Evolutionary conservation across 2,888 invertebrate species (phyloP), one percentile per base, ranked within the genome.

Genomic region (Drosophila limbata): DNA sequence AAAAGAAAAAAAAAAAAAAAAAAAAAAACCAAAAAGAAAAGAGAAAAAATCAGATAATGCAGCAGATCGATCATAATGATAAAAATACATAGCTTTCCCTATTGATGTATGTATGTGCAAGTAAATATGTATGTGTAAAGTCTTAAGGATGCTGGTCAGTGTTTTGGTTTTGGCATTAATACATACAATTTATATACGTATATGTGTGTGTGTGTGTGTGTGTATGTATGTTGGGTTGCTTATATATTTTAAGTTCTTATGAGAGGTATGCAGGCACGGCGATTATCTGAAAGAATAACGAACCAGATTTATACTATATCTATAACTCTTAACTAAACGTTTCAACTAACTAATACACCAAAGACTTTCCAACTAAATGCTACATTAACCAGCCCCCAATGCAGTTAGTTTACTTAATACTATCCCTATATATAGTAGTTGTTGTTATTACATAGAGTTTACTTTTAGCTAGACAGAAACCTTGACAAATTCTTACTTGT

Each of bases 231-330:
- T 60, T 31, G 48, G 51, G 37, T 21, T 45, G 8, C 51, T 17
- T 55, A 42, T 69, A 28, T 64, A 25, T 40, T 40, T 69, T 42
- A 40, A 61, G 62, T 71, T 66, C 56, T 84, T 84, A 84, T 84
- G 84, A 86, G 84, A 84, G 60, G 73, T 84, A 84, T 81, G 86
- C 86, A 84, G 86, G 77, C 84, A 84, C 86, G 84, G 73, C 75
- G 86, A 75, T 84, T 70, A 84, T 86, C 84, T 84, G 84, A 84
- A 84, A 84, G 51, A 84, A 84, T 86, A 86, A 84, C 73, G 86
- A 84, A 84, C 84, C 77, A 84, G 62, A 83, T 78, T 73, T 77
- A 59, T 59, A 76, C 75, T 72, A 63, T 68, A 68, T 78, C 70
- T 69, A 63, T 55, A 64, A 50, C 19, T 33, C 35, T 50, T 50